Percentiles rank a stretch among this genome's conserved stretches.
These are phyloP conservation scores for Bubalus kerabau DNA, from an alignment of 2,113 vertebrate genomes.

Conservation along the genomic window DNA sequence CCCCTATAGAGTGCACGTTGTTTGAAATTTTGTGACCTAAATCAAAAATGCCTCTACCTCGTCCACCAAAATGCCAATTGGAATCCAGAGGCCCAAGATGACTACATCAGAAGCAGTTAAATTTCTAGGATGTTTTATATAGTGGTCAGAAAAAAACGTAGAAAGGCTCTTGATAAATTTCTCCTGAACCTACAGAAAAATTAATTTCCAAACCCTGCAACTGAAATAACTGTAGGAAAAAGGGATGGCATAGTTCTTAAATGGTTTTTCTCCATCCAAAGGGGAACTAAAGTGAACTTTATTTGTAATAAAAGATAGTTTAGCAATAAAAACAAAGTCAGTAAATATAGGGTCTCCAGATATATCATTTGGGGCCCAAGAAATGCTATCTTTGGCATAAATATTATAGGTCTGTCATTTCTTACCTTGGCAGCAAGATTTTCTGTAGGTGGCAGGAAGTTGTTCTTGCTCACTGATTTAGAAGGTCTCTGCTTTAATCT, in stretches of 20 bases:
- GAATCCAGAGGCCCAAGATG: neutral
- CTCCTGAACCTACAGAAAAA: neutral
- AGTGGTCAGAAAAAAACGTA: neutral
- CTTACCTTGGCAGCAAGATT: slow-evolving; percentile 49
- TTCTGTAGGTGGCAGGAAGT: slow-evolving; percentile 59
- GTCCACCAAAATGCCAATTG: neutral
- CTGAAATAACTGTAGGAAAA: neutral
- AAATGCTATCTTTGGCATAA: slow-evolving; percentile 64
- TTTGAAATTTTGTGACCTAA: neutral
- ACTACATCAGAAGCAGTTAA: neutral
- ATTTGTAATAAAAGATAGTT: slow-evolving; percentile 41
- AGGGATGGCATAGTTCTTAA: neutral
- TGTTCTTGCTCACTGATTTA: slow-evolving; percentile 58
- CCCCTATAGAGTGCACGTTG: neutral
- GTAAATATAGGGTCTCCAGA: slow-evolving; percentile 4
- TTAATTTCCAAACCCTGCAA: neutral
- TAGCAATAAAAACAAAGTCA: slow-evolving; percentile 42
- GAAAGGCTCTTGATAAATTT: neutral
- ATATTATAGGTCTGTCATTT: slow-evolving; percentile 63
- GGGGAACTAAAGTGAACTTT: slow-evolving; percentile 46
- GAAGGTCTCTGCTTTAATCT: slow-evolving; percentile 56
- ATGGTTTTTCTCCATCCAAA: neutral
- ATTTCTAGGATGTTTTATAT: neutral
- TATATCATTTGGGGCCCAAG: slow-evolving; percentile 39
- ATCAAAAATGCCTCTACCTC: neutral